Base-by-base conservation (phyloP, 2,113 vertebrate genomes). In the Coryphaenoides rupestris region DNA sequence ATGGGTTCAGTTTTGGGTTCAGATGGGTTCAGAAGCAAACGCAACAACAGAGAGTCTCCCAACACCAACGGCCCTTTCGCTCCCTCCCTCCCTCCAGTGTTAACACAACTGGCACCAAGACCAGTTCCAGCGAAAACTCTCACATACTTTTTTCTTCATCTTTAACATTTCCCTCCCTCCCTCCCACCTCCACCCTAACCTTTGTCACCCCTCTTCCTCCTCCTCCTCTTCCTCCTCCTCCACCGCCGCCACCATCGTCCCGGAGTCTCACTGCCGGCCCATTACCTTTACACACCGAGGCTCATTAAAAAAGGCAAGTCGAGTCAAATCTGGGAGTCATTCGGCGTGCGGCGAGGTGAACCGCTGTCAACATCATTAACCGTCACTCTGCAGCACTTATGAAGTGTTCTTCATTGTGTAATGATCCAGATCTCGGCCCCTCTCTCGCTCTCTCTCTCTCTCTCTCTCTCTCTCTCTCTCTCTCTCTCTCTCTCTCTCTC, bases 291-390 rank as follows among this genome's bases (percentile, higher is more conserved):
- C 84, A 79, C 87, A 86, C 84, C 83, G 86, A 88, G 85, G 75
- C 88, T 90, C 89, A 91, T 91, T 92, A 91, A 81, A 89, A 81
- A 85, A 87, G 88, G 90, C 91, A 91, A 90, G 90, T 89, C 89
- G 82, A 91, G 89, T 91, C 88, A 90, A 90, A 91, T 90, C 89
- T 87, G 83, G 81, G 86, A 80, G 87, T 91, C 89, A 92, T 91
- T 91, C 89, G 75, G 86, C 79, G 84, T 12, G 86, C 79, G 84
- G 7, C 13, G 87, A 90, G 88, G 87, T 91, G 89, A 91, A 91
- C 88, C 88, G 89, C 91, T 90, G 89, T 92, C 91, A 92, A 92
- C 91, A 93, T 92, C 90, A 90, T 92, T 92, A 91, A 89, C 85
- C 86, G 72, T 92, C 90, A 90, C 90, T 88, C 84, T 88, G 78